phyloP scores from a whole-genome alignment of 1,140 invertebrate genomes.

The Mamestra configurata region DNA sequence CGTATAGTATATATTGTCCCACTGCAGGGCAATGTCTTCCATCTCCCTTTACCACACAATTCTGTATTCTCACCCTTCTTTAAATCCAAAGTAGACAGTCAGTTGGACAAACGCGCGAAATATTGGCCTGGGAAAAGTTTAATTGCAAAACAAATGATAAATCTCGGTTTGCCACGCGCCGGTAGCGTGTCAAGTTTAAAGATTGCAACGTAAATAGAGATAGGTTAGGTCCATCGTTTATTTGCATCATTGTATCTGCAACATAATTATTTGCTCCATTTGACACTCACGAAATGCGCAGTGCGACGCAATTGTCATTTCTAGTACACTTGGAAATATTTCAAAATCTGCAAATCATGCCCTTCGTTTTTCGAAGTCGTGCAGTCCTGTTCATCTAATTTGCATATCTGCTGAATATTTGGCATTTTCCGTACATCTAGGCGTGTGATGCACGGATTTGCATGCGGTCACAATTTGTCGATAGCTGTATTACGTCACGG shows the following conservation, averaged over 20 bases:
- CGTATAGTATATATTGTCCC: too few species aligned
- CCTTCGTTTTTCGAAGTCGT: neutral
- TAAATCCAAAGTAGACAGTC: too few species aligned
- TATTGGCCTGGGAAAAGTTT: neutral
- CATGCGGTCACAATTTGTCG: neutral
- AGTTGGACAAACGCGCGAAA: too few species aligned
- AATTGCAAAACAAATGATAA: neutral
- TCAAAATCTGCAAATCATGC: constrained; percentile 29
- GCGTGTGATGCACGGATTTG: neutral
- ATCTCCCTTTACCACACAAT: too few species aligned
- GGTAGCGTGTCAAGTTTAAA: constrained; percentile 24
- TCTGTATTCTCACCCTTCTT: too few species aligned
- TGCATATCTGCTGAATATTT: neutral
- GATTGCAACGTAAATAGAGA: constrained; percentile 24
- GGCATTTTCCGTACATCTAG: neutral
- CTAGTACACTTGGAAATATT: constrained; percentile 19
- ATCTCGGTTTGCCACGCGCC: neutral
- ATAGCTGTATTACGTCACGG: neutral
- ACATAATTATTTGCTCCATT: neutral
- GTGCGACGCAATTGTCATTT: constrained; percentile 3
- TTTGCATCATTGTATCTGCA: constrained; percentile 13
- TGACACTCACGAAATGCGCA: neutral
- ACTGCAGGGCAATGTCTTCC: too few species aligned
- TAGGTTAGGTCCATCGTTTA: constrained; percentile 23
- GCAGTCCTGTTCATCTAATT: neutral